Conservation (phyloP, 1,140 invertebrate species). For the Aricia agestis region DNA sequence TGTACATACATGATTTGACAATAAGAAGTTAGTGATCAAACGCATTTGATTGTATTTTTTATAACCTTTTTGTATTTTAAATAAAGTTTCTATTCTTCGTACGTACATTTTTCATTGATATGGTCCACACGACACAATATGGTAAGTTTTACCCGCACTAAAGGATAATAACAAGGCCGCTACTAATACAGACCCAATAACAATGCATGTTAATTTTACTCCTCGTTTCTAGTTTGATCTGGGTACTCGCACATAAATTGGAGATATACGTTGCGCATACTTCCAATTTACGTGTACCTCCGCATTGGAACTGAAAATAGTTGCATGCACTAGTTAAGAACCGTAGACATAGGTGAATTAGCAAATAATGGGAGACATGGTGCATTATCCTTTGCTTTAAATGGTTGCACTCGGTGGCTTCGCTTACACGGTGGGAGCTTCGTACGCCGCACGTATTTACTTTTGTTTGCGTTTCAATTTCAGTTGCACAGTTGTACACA, state of each 20-base stretch:
- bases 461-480: slow-evolving; percentile 71
- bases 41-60: slow-evolving; percentile 75
- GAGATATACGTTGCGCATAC: not conserved
- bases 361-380: slow-evolving; percentile 75
- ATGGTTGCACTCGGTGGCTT: slow-evolving; percentile 63
- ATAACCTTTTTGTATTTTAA: slow-evolving; percentile 74
- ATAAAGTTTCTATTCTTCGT: slow-evolving; percentile 74
- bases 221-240: not conserved
- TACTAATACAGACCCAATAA: slow-evolving; percentile 13
- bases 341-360: slow-evolving; percentile 21
- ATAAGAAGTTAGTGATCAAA: slow-evolving; percentile 70
- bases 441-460: slow-evolving; percentile 65
- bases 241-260: slow-evolving; percentile 19
- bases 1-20: slow-evolving; percentile 49
- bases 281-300: slow-evolving; percentile 20
- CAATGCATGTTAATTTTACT: slow-evolving; percentile 14
- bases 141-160: slow-evolving; percentile 19
- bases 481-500: slow-evolving; percentile 73
- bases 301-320: not conserved
- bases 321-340: slow-evolving; percentile 8
- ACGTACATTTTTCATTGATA: slow-evolving; percentile 53
- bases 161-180: not conserved
- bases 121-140: slow-evolving; percentile 15
- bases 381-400: slow-evolving; percentile 68
- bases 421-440: slow-evolving; percentile 60